Evolutionary conservation across 2,797 vertebrate species (phyloP).

Genomic region (Anomalospiza imberbis): DNA sequence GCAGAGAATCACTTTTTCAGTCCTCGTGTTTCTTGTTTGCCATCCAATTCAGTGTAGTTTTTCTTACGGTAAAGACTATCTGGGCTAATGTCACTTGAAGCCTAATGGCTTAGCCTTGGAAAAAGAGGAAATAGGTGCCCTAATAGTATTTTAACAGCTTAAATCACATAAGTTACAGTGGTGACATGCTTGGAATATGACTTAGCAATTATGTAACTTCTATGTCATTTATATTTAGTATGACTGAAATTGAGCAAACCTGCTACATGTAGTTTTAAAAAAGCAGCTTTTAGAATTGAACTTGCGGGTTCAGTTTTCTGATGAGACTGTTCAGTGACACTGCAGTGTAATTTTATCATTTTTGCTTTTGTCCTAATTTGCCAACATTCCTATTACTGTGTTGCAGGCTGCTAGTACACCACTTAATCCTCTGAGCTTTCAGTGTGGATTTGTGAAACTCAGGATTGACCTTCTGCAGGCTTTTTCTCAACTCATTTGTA

Average conservation of each 20-base stretch:
- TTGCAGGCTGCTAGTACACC: slow-evolving; percentile 94
- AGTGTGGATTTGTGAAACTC: slow-evolving; percentile 98
- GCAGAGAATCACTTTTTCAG: not conserved
- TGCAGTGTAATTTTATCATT: not conserved
- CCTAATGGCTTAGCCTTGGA: not conserved
- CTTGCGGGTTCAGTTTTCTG: not conserved
- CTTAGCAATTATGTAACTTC: not conserved
- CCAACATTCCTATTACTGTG: not conserved
- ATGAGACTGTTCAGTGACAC: not conserved
- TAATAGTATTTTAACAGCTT: not conserved
- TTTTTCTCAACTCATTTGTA: slow-evolving; percentile 96
- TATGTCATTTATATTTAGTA: not conserved
- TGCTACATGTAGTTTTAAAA: not conserved
- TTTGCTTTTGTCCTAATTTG: slow-evolving; percentile 22
- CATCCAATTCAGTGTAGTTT: not conserved
- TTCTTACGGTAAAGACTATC: not conserved
- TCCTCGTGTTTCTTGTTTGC: not conserved
- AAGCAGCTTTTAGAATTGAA: not conserved
- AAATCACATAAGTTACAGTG: not conserved
- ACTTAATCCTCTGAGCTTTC: slow-evolving; percentile 93
- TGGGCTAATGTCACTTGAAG: not conserved
- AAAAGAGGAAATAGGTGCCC: not conserved
- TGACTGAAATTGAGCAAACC: not conserved
- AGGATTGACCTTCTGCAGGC: slow-evolving; percentile 95
- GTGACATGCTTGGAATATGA: not conserved